Conservation (phyloP, 2,797 vertebrate species). For the Borostomias antarcticus region DNA sequence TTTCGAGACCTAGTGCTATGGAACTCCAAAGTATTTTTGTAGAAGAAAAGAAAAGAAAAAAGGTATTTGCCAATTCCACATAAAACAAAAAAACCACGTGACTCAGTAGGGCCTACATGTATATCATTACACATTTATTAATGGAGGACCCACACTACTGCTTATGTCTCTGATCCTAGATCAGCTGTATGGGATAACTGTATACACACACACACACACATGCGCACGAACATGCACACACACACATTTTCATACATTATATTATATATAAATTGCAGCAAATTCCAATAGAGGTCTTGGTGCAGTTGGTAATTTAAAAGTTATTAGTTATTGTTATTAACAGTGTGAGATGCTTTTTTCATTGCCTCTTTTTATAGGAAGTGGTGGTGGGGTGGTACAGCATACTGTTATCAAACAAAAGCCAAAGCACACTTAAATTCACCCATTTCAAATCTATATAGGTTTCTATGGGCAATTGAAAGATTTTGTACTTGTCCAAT, state of each 20-base stretch:
- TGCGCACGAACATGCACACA: background rate
- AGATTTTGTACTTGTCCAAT: constrained; percentile 62
- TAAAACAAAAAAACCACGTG: constrained; percentile 57
- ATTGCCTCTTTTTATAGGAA: constrained; percentile 70
- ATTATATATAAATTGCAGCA: background rate
- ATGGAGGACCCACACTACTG: too few relatives aligned
- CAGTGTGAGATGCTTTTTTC: constrained; percentile 70
- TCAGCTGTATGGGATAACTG: background rate
- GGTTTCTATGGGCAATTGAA: constrained; percentile 65
- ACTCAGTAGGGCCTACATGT: too few relatives aligned
- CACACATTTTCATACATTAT: background rate
- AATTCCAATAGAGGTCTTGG: background rate
- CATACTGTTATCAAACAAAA: constrained; percentile 75
- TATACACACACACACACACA: too few relatives aligned
- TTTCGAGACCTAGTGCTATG: constrained; percentile 63
- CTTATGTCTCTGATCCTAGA: background rate
- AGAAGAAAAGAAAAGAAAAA: constrained; percentile 42
- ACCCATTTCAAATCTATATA: constrained; percentile 75
- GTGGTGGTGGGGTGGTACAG: constrained; percentile 69
- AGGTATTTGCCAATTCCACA: constrained; percentile 57
- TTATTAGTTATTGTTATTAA: too few relatives aligned
- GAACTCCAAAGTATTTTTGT: constrained; percentile 77
- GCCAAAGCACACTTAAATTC: constrained; percentile 79
- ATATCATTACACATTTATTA: too few relatives aligned
- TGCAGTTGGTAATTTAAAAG: too few relatives aligned